Percentiles rank a stretch among this genome's conserved stretches.
Conservation (phyloP, 2,888 invertebrate genomes). For the Erebia epiphron region DNA sequence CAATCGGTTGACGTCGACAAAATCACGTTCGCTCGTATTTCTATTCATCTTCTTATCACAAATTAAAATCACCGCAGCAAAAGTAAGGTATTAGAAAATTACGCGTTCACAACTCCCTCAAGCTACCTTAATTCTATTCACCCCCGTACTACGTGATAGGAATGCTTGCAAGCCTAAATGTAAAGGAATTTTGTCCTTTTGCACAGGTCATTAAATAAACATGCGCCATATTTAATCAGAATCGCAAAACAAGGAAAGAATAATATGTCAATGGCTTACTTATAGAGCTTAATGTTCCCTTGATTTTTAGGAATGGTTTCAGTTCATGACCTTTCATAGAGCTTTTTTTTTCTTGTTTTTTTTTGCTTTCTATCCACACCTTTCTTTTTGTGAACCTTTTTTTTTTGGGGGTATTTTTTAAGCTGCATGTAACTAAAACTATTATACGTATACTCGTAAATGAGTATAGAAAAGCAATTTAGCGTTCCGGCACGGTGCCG, state of each 20-base stretch:
- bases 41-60: slow-evolving; percentile 9
- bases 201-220: slow-evolving; percentile 10
- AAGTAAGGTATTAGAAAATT: slow-evolving; percentile 19
- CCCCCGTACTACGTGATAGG: slow-evolving; percentile 21
- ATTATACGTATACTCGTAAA: no score
- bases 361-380: no score
- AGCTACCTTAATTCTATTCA: slow-evolving; percentile 25
- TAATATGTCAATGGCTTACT: no score
- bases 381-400: no score
- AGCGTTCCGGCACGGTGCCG: no score
- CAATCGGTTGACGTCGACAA: not conserved
- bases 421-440: no score
- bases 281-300: no score
- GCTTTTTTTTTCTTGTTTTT: no score
- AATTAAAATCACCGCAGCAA: slow-evolving; percentile 21
- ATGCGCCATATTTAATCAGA: slow-evolving; percentile 12
- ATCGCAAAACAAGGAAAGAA: slow-evolving; percentile 1
- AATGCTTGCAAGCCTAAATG: slow-evolving; percentile 11
- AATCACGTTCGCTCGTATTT: not conserved
- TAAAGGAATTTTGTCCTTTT: slow-evolving; percentile 15
- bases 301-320: not conserved
- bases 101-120: slow-evolving; percentile 3
- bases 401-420: no score
- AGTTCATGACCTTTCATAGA: no score
- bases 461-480: no score